Evolutionary conservation across 2,797 vertebrate species (phyloP), one percentile per base, ranked within the genome.

Genomic region (Diplodus puntazzo): DNA sequence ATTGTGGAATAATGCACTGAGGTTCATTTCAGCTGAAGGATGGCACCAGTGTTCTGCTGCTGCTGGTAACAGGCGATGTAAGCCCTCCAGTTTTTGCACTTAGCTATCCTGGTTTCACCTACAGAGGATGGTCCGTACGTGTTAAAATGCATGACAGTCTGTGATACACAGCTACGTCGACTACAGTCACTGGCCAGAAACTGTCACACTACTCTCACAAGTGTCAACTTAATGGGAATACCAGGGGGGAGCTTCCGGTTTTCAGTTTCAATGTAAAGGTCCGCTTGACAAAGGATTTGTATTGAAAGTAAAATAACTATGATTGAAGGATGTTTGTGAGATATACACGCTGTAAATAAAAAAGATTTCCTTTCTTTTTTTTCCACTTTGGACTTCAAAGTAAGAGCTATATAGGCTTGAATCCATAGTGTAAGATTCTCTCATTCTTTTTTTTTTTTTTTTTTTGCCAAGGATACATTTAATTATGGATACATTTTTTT

Each of bases 131-230:
- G 11, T 77, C 67, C 77, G 48, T 60, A 18, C 65, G 66, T 72
- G 79, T 75, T 80, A 43, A 89, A 75, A 76, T 88, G 81, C 83
- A 66, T 66, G 70, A 86, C 69, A 83, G 80, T 75, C 60, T 61
- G 85, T 71, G 85, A 81, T 79, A 78, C 72, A 74, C 48, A 73
- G 75, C 68, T 65, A 81, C 90, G 75, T 87, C 86, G 87, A 79
- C 70, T 65, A 66, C 77, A 82, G 74, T 77, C 86, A 84, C 78
- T 81, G 78, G 79, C 73, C 84, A 81, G 53, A 39, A 73, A 88
- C 88, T 88, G 85, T 79, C 86, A 91, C 89, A 81, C 71, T 83
- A 67, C 70, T 85, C 77, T 77, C 54, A 21, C 61, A 53, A n/a
- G 2, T n/a, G 54, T 76, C 61, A 87, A 89, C 75, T 0, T 10